Evolutionary conservation across 2,888 invertebrate species (phyloP), one percentile per base, ranked within the genome.

Genomic region (Temnothorax ravouxi): DNA sequence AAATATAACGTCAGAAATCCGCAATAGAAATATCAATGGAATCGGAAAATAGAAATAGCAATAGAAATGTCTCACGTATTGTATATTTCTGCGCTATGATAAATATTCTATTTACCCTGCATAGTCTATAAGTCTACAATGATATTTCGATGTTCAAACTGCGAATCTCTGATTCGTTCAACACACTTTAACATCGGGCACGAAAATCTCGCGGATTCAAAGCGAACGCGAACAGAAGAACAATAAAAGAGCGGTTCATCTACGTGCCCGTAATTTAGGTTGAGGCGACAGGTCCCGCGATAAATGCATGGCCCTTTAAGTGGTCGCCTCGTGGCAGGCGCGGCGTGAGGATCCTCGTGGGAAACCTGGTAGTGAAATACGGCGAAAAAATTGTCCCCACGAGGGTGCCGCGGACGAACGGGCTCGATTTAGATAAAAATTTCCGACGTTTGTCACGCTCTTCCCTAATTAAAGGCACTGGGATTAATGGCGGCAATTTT

Each of bases 361-460:
- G 47, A 77, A 47, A 5, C n/a, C 34, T 67, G 85, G 83, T 85
- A 88, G 88, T 89, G 91, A 91, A 92, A 90, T 92, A 91, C 91
- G 85, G 87, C 67, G 86, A 87, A 89, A 89, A 88, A 92, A 93
- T 93, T 88, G 89, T 90, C 88, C 89, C 89, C 91, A 62, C 64
- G 86, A 75, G 89, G 81, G 9, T 54, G 54, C 86, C 85, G 84
- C 82, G 87, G 81, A 84, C 66, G 86, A 90, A 89, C 75, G 84
- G 83, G 89, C 87, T 82, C 88, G 87, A 88, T 89, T 91, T 89
- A 90, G 90, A 91, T 91, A 92, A 92, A 92, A 92, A 92, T 91
- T 91, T 86, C 88, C 88, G 83, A 87, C 91, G 88, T 92, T 92
- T 92, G 91, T 92, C 91, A 92, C 89, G 84, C 83, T 82, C 87